A percentile compares a stretch with the other conserved stretches of the same genome.
Conservation (phyloP, 2,797 vertebrate species). For the Rallus crepitans region DNA sequence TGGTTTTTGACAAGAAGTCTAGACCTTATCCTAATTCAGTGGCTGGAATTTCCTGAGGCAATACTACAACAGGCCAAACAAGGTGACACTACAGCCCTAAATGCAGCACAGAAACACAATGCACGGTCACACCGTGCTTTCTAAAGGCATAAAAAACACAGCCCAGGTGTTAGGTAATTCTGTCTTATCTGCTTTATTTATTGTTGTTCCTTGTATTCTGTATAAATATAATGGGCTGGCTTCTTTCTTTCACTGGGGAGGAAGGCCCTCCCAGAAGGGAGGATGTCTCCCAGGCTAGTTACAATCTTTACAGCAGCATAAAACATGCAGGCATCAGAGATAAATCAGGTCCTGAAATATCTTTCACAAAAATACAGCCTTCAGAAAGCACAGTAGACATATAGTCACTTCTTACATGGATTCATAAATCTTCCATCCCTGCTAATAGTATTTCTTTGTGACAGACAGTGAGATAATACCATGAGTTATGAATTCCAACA, state of each 20-base stretch:
- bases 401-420: neutral
- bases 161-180: neutral
- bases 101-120: neutral
- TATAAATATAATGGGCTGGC: neutral
- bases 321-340: neutral
- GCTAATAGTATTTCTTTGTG: neutral
- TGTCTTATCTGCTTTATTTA: neutral
- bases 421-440: neutral
- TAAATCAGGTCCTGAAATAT: neutral
- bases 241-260: neutral
- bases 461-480: neutral
- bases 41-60: slow-evolving; percentile 19
- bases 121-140: neutral
- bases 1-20: slow-evolving; percentile 21
- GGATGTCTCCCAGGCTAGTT: neutral
- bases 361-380: neutral
- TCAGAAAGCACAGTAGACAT: neutral
- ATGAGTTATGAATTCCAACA: neutral
- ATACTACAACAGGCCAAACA: neutral
- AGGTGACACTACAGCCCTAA: neutral
- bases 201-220: neutral
- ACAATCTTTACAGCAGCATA: neutral
- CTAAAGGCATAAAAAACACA: neutral
- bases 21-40: neutral
- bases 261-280: neutral